Percentiles rank a stretch among this genome's conserved stretches.
Evolutionary conservation across 2,113 vertebrate species (phyloP).

Genomic region (Pygoscelis antarcticus): DNA sequence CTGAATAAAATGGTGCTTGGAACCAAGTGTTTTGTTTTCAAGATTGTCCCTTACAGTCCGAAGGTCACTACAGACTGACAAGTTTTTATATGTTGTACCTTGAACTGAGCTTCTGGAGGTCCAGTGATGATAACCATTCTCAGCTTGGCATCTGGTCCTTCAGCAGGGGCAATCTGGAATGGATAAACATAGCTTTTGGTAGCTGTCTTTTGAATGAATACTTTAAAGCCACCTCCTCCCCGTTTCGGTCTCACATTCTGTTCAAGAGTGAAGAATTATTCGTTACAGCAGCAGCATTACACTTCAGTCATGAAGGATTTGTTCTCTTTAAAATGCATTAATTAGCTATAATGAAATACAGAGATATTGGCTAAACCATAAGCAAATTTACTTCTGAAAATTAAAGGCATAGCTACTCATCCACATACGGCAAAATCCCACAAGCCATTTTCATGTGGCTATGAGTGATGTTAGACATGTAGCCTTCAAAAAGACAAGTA

Average conservation of each 20-base stretch:
- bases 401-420: neutral
- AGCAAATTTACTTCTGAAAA: constrained; percentile 28
- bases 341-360: neutral
- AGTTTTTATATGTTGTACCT: constrained; percentile 75
- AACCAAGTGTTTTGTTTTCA: neutral
- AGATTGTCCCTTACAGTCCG: neutral
- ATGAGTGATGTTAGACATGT: neutral
- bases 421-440: constrained; percentile 11
- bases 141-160: constrained; percentile 91
- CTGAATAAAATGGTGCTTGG: neutral
- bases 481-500: neutral
- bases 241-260: constrained; percentile 44
- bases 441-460: neutral
- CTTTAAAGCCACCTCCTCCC: constrained; percentile 38
- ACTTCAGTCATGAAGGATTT: neutral
- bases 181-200: constrained; percentile 49
- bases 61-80: neutral
- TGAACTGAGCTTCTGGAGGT: constrained; percentile 98
- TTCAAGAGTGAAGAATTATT: constrained; percentile 40
- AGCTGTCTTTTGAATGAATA: constrained; percentile 20
- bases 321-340: constrained; percentile 40
- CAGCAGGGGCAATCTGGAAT: constrained; percentile 92
- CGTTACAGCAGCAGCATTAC: neutral
- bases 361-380: constrained; percentile 9
- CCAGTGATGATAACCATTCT: constrained; percentile 96